These are phyloP conservation scores for Saccostrea glomerata DNA, from an alignment of 1,140 invertebrate species.

Conservation along the genomic window DNA sequence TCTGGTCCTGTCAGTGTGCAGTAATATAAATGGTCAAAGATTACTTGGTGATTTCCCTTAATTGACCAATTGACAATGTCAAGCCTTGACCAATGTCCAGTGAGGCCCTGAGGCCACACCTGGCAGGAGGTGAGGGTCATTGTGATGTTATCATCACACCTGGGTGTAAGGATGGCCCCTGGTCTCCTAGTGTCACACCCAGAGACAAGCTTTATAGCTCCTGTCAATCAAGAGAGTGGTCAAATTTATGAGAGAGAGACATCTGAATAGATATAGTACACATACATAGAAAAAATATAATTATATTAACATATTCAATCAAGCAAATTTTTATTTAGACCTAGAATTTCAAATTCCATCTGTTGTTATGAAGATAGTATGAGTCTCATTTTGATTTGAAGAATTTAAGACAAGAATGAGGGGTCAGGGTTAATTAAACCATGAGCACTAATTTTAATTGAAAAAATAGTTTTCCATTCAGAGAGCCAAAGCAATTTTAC, in stretches of 20 bases:
- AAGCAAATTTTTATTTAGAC: too few species aligned
- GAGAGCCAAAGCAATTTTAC: not conserved
- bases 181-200: not conserved
- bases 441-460: not conserved
- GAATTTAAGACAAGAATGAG: not conserved
- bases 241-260: not conserved
- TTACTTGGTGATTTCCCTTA: constrained; percentile 28
- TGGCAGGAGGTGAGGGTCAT: not conserved
- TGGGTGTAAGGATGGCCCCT: constrained; percentile 1
- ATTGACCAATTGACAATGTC: constrained; percentile 44
- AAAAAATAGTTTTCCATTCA: not conserved
- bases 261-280: not conserved
- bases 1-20: not conserved
- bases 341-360: not conserved
- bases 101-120: not conserved
- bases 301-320: too few species aligned
- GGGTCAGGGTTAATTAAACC: not conserved
- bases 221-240: not conserved
- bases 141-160: constrained; percentile 23
- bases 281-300: not conserved
- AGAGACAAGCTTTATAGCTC: constrained; percentile 6
- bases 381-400: not conserved
- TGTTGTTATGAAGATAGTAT: not conserved
- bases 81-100: not conserved
- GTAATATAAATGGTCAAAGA: not conserved